These are phyloP conservation scores for Patella depressa DNA, from an alignment of 2,888 invertebrate species.

Conservation along the genomic window DNA sequence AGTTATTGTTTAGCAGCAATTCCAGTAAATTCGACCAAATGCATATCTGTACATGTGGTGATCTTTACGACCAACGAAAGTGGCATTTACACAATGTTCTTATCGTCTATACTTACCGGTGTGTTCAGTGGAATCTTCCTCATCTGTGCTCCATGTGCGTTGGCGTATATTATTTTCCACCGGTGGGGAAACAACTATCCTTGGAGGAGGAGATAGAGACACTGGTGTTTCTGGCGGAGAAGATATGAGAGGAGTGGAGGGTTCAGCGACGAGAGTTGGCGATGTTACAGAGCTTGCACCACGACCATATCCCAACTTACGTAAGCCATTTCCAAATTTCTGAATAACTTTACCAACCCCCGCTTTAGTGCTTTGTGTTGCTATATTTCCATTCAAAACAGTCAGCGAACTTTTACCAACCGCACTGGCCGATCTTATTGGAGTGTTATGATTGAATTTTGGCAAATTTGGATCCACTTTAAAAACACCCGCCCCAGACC, in stretches of 20 bases:
- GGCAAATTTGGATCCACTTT: too few relatives aligned
- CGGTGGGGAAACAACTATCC: background rate
- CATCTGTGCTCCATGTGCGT: background rate
- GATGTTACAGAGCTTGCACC: background rate
- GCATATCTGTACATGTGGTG: too few relatives aligned
- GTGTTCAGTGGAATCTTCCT: background rate
- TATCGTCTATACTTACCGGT: too few relatives aligned
- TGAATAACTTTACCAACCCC: slow-evolving; percentile 3
- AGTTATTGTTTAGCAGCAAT: too few relatives aligned
- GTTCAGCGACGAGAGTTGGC: background rate
- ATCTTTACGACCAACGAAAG: too few relatives aligned
- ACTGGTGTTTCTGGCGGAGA: background rate
- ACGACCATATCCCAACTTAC: background rate
- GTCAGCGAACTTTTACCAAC: background rate
- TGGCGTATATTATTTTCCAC: background rate
- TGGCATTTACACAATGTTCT: too few relatives aligned
- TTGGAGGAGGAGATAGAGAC: background rate
- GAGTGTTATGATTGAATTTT: too few relatives aligned
- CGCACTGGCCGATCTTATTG: too few relatives aligned
- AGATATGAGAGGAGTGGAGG: too few relatives aligned
- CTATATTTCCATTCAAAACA: background rate
- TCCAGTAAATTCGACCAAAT: too few relatives aligned
- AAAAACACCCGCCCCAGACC: too few relatives aligned
- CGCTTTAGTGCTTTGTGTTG: background rate
- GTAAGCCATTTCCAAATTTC: slow-evolving; percentile 3